A percentile compares a stretch with the other conserved stretches of the same genome.
Evolutionary conservation across 64 coral and sea anemone genomes (phyloP).

Genomic region (Anthopleura sola): DNA sequence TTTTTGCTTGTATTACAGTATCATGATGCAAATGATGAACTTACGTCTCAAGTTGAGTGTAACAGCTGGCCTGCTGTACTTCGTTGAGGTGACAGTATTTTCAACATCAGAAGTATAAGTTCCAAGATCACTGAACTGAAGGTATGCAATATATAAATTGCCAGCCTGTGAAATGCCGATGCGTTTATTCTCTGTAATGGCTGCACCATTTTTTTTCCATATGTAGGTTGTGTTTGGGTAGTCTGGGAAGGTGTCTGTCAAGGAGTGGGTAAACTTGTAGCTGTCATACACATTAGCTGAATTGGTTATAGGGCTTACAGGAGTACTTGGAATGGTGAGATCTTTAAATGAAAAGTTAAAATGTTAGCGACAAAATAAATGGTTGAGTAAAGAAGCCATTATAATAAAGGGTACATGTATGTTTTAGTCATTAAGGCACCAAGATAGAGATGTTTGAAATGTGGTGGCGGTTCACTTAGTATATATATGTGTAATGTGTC

Average conservation of each 20-base stretch:
- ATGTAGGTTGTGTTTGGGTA: conserved; percentile 57
- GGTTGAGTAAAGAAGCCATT: neutral
- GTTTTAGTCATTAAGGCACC: too few relatives aligned
- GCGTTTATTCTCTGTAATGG: conserved; percentile 34
- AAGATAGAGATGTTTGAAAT: too few relatives aligned
- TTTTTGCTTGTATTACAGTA: too few relatives aligned
- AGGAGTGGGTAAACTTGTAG: neutral
- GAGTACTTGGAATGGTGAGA: conserved; percentile 12
- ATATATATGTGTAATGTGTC: too few relatives aligned
- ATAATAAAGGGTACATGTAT: too few relatives aligned
- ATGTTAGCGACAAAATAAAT: neutral
- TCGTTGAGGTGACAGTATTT: conserved; percentile 40
- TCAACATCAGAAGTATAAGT: conserved; percentile 53
- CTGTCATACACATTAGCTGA: neutral
- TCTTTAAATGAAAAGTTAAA: neutral
- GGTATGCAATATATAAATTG: conserved; percentile 66
- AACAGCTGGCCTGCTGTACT: neutral
- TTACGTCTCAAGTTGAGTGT: conserved; percentile 3
- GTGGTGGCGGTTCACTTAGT: too few relatives aligned
- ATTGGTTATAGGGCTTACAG: neutral
- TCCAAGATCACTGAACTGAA: conserved; percentile 39
- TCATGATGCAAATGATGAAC: neutral
- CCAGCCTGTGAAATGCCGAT: conserved; percentile 69
- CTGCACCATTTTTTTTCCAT: conserved; percentile 31
- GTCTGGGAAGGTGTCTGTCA: conserved; percentile 28